Percentiles rank a stretch among this genome's conserved stretches.
These are phyloP conservation scores for Notoglanidium macrostoma DNA, from an alignment of 2,797 vertebrate species.

Conservation along the genomic window DNA sequence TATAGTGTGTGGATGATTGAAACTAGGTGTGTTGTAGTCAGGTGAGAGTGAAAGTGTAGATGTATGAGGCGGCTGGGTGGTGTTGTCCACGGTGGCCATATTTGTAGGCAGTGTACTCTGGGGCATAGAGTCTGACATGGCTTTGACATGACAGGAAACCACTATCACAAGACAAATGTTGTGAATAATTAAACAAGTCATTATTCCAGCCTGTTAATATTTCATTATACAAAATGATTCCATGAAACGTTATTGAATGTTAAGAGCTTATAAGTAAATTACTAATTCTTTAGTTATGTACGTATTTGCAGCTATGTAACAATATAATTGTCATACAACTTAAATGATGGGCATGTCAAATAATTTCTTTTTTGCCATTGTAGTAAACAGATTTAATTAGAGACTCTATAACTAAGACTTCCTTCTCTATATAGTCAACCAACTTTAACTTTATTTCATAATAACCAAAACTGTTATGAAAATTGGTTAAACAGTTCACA, in stretches of 20 bases:
- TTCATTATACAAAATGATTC: background rate
- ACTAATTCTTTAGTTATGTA: background rate
- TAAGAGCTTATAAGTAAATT: background rate
- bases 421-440: background rate
- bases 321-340: background rate
- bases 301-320: background rate
- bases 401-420: background rate
- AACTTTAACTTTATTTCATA: background rate
- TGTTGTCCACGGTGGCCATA: background rate
- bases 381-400: background rate
- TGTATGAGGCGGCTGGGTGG: too few relatives aligned
- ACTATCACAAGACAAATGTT: background rate
- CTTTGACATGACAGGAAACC: background rate
- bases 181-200: background rate
- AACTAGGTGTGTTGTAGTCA: background rate
- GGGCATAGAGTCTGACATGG: background rate
- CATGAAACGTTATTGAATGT: background rate
- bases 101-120: background rate
- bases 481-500: background rate
- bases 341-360: background rate
- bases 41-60: background rate
- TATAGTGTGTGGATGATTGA: background rate
- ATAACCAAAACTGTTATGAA: background rate
- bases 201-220: background rate
- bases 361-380: background rate